Evolutionary conservation across 2,888 invertebrate species (phyloP).

Genomic region (Dorcus hopei): DNA sequence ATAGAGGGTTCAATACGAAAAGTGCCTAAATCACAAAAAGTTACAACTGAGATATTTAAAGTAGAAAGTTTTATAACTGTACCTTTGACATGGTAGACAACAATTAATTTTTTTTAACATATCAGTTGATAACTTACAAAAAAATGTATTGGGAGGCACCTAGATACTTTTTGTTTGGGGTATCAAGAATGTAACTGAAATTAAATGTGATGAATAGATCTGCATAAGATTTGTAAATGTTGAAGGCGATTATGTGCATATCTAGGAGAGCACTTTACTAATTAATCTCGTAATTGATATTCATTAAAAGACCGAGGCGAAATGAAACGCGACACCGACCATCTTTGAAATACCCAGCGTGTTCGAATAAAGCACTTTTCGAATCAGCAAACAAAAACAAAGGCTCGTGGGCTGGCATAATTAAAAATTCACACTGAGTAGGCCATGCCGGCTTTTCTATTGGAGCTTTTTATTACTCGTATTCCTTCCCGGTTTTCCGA

Average conservation of each 20-base stretch:
- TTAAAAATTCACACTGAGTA: slow-evolving; percentile 47
- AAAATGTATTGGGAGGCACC: no score
- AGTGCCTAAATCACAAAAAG: no score
- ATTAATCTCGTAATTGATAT: slow-evolving; percentile 15
- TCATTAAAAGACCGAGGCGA: slow-evolving; percentile 4
- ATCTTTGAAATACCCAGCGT: slow-evolving; percentile 36
- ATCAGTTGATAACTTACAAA: no score
- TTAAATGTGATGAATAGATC: slow-evolving; percentile 3
- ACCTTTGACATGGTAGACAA: no score
- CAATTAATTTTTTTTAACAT: no score
- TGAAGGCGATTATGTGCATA: not conserved
- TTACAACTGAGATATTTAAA: no score
- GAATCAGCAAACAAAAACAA: slow-evolving; percentile 47
- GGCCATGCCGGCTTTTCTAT: slow-evolving; percentile 37
- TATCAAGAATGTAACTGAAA: not conserved
- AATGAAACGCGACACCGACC: slow-evolving; percentile 23
- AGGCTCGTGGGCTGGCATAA: slow-evolving; percentile 48
- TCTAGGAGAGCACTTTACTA: slow-evolving; percentile 5
- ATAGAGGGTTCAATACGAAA: no score
- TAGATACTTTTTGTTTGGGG: no score
- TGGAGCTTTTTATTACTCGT: slow-evolving; percentile 32
- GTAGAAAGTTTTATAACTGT: no score
- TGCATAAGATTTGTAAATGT: not conserved
- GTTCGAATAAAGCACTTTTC: slow-evolving; percentile 40
- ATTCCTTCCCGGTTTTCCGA: slow-evolving; percentile 9